Evolutionary conservation across 2,113 vertebrate genomes (phyloP).

Genomic region (Oreotrochilus melanogaster): DNA sequence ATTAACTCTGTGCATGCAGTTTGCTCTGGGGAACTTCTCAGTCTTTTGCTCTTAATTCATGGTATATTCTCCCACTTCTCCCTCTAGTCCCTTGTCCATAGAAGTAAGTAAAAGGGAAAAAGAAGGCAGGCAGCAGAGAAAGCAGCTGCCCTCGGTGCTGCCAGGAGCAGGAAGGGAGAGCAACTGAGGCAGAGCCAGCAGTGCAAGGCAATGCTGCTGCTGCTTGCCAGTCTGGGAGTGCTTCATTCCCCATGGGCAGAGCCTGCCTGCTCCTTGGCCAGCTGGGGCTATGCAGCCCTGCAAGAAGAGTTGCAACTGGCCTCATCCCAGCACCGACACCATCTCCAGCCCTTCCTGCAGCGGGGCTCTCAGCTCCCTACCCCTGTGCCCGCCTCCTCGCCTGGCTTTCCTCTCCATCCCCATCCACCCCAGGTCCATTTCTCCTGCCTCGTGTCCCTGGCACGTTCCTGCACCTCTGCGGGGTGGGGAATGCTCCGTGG

Average conservation of each 20-base stretch:
- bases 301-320: not conserved
- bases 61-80: not conserved
- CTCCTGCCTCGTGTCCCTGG: rapidly evolving
- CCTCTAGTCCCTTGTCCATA: not conserved
- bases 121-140: not conserved
- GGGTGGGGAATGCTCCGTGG: not conserved
- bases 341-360: not conserved
- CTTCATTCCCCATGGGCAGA: not conserved
- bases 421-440: rapidly evolving
- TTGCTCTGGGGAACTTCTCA: slow-evolving; percentile 34
- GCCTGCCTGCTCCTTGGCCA: rapidly evolving
- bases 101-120: slow-evolving; percentile 4
- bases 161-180: not conserved
- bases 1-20: slow-evolving; percentile 19
- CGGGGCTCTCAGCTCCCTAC: not conserved
- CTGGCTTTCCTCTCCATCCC: not conserved
- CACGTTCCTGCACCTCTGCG: rapidly evolving
- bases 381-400: rapidly evolving
- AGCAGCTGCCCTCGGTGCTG: rapidly evolving
- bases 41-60: slow-evolving; percentile 52
- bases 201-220: not conserved
- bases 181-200: rapidly evolving
- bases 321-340: rapidly evolving
- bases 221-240: not conserved
- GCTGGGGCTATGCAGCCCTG: not conserved